Conservation (phyloP, 2,888 invertebrate genomes). For the Ophioninae sp. region DNA sequence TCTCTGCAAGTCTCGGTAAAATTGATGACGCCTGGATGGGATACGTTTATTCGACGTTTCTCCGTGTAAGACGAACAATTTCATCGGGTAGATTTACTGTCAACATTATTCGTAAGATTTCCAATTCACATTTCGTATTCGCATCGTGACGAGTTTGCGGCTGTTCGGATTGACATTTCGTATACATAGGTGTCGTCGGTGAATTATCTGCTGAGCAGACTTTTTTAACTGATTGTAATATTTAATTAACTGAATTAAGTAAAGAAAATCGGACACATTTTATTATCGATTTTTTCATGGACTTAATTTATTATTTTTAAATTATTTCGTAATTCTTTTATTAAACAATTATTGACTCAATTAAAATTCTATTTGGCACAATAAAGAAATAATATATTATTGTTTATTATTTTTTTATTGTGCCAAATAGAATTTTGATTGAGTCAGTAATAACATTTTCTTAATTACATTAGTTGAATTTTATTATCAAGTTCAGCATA, state of each 20-base stretch:
- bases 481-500: too few species aligned
- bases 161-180: not conserved
- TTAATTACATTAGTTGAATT: too few species aligned
- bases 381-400: too few species aligned
- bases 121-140: not conserved
- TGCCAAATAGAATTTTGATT: too few species aligned
- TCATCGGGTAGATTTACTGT: not conserved
- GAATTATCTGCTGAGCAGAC: not conserved
- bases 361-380: too few species aligned
- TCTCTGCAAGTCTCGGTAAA: not conserved
- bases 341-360: too few species aligned
- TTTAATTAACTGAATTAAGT: too few species aligned
- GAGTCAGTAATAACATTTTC: too few species aligned
- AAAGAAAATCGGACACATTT: not conserved
- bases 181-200: not conserved
- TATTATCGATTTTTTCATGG: not conserved
- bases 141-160: not conserved
- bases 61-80: not conserved
- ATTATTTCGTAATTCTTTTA: too few species aligned
- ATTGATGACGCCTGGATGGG: not conserved
- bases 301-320: not conserved
- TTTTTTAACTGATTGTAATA: not conserved
- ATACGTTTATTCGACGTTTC: not conserved
- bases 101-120: not conserved
- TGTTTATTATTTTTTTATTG: too few species aligned